Evolutionary conservation across 2,113 vertebrate species (phyloP).

Genomic region (Coptodon bakossiorum): DNA sequence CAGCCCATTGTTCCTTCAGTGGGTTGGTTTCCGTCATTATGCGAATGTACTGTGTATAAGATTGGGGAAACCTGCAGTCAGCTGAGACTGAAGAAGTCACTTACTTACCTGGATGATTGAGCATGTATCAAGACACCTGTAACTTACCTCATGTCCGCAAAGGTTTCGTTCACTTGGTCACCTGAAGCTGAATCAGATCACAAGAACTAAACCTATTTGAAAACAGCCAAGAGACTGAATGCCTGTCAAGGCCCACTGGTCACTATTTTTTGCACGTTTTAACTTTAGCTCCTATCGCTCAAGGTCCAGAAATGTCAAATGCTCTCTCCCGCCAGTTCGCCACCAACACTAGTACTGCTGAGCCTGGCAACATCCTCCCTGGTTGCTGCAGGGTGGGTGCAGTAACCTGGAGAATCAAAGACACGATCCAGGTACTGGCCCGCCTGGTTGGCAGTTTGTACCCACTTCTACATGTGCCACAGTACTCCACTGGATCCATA

Average conservation of each 20-base stretch:
- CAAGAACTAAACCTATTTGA: neutral
- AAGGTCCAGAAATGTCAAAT: neutral
- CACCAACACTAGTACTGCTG: neutral
- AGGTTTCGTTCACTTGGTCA: neutral
- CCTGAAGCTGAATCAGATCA: neutral
- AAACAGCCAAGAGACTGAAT: neutral
- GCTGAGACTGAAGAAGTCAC: neutral
- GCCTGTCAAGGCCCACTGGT: neutral
- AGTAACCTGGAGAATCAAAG: neutral
- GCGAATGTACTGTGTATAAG: accelerated
- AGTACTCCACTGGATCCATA: neutral
- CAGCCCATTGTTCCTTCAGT: neutral
- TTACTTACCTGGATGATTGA: neutral
- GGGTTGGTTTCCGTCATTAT: neutral
- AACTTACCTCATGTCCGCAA: neutral
- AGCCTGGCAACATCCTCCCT: neutral
- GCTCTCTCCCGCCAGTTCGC: accelerated
- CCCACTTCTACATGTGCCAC: neutral
- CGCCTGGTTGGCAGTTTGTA: neutral
- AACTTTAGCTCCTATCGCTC: neutral
- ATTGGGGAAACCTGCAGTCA: neutral
- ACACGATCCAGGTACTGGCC: neutral
- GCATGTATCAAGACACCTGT: neutral
- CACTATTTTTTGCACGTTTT: neutral
- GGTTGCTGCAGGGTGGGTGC: neutral